Base-by-base conservation (phyloP, 1,140 invertebrate genomes). In the Lepidurus arcticus region DNA sequence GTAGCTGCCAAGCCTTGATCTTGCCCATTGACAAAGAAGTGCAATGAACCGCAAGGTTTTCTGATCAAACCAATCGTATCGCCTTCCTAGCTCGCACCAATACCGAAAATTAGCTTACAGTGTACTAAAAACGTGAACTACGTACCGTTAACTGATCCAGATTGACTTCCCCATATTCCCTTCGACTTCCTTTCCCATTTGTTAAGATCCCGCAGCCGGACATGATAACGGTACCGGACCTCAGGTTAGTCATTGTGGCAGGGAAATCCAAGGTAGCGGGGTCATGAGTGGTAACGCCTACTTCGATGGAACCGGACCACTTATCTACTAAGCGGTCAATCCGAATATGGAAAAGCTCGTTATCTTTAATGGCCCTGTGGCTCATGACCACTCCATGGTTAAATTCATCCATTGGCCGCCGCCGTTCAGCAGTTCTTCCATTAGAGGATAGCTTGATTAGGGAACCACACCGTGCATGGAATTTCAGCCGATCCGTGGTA, bases 221-320 rank as follows among this genome's bases (percentile, higher is more conserved):
- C 95, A 98, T 97, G 93, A 98, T 97, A 5, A 3, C 76, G 24
- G 95, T 97, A 1, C 96, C 95, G 16, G 92, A 93, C 78, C 94
- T 89, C 91, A 98, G 93, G 85, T 98, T 97, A 1, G 96, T 98
- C 95, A 98, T 97, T 13, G 96, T 98, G 1, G 94, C 94, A 42
- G 96, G 96, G 85, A 97, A 97, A 74, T 96, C 92, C 78, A 98
- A 87, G 0, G 90, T 90, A 5, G 90, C 90, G 26, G 96, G 95
- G 86, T 95, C 95, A 83, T 98, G 96, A 45, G 93, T 95, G 0
- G 95, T 98, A 10, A 98, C 92, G 16, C 96, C 96, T 78, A 98
- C 94, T 87, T 97, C 94, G 82, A 97, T 95, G 81, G 93, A 94
- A 0, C 94, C 94, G 10, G 93, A 94, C 94, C 94, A 97, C 84